phyloP scores from a whole-genome alignment of 2,797 vertebrate species.

The Typhlichthys eigenmanni region DNA sequence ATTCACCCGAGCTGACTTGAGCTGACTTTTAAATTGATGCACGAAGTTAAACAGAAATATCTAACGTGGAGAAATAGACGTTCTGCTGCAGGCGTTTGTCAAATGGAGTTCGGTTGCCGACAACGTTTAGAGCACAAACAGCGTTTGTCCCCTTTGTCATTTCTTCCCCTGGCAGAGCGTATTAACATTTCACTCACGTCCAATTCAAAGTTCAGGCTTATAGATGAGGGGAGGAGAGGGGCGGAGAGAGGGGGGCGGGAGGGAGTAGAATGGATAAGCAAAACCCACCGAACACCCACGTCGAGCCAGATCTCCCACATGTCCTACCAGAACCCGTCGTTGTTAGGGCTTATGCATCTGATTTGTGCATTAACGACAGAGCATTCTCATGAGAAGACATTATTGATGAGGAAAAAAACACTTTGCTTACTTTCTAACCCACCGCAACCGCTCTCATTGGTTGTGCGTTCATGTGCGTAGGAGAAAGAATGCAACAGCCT shows the following conservation, averaged over 20 bases:
- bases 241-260: conserved; percentile 23
- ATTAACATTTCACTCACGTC: conserved; percentile 83
- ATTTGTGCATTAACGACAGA: neutral
- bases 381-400: too few species aligned
- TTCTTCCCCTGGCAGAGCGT: conserved; percentile 50
- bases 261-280: conserved; percentile 27
- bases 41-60: neutral
- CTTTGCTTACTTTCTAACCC: conserved; percentile 45
- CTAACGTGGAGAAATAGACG: neutral
- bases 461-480: conserved; percentile 22
- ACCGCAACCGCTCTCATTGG: neutral
- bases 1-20: too few species aligned
- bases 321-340: neutral
- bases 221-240: conserved; percentile 44
- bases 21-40: neutral
- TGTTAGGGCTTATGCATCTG: neutral
- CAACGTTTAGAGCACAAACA: conserved; percentile 31
- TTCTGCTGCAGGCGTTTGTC: neutral
- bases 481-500: conserved; percentile 53
- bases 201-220: conserved; percentile 79
- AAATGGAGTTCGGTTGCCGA: conserved; percentile 1
- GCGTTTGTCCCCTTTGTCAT: conserved; percentile 68
- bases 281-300: conserved; percentile 59
- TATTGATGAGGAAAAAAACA: conserved; percentile 28
- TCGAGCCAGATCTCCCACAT: conserved; percentile 40